These are phyloP conservation scores for Rhinopomastus cyanomelas DNA, from an alignment of 2,113 vertebrate genomes.

Conservation along the genomic window DNA sequence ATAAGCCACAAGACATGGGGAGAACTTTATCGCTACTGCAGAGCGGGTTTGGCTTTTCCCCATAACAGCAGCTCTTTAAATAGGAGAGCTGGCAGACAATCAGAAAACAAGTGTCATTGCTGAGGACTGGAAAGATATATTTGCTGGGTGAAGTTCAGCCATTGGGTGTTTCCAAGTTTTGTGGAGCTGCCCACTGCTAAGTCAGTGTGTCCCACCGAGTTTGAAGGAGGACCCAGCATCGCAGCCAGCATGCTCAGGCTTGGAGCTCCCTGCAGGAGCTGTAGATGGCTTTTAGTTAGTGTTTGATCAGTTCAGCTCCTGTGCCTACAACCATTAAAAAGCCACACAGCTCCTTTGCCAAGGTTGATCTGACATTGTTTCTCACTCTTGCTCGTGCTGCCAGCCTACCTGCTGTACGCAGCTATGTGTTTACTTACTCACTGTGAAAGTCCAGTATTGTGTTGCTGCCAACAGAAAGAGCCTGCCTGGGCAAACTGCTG, in stretches of 20 bases:
- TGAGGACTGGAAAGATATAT: not conserved
- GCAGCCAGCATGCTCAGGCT: rapidly evolving
- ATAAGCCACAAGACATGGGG: not conserved
- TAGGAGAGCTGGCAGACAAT: not conserved
- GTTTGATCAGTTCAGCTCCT: not conserved
- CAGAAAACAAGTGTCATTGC: constrained; percentile 12
- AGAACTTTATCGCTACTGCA: not conserved
- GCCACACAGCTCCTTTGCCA: not conserved
- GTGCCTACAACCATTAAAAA: not conserved
- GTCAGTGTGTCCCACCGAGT: not conserved
- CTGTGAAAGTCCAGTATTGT: not conserved
- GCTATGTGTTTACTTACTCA: not conserved
- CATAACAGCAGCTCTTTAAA: constrained; percentile 30
- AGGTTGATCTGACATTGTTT: constrained; percentile 17
- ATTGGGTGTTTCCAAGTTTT: not conserved
- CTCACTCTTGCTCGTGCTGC: not conserved
- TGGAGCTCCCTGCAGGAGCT: rapidly evolving
- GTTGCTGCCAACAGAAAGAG: not conserved
- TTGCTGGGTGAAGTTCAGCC: constrained; percentile 13
- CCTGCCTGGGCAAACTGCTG: not conserved
- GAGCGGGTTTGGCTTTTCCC: not conserved
- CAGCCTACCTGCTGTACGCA: not conserved
- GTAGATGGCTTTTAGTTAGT: not conserved
- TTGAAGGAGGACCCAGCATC: rapidly evolving
- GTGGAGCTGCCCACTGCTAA: not conserved